A percentile compares a stretch with the other conserved stretches of the same genome.
These are phyloP conservation scores for Protosalanx chinensis DNA, from an alignment of 2,797 vertebrate genomes.

Conservation along the genomic window DNA sequence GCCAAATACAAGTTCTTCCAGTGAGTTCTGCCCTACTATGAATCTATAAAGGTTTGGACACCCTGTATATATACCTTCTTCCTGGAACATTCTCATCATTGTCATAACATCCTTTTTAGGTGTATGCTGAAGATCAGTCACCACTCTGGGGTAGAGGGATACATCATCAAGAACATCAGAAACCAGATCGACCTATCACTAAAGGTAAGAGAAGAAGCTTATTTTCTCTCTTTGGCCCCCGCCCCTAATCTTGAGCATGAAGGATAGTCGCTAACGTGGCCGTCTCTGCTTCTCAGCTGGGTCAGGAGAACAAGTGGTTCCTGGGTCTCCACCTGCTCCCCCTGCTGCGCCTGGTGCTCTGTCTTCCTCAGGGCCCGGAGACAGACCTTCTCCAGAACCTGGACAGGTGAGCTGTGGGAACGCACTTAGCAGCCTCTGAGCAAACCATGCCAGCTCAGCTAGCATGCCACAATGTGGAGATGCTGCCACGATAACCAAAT, in stretches of 20 bases:
- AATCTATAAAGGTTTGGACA: background rate
- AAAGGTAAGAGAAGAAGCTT: slow-evolving; percentile 72
- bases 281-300: slow-evolving; percentile 64
- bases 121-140: slow-evolving; percentile 86
- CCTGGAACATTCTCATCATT: background rate
- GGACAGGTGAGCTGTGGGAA: slow-evolving; percentile 78
- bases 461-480: background rate
- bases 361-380: slow-evolving; percentile 88
- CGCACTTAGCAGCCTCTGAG: background rate
- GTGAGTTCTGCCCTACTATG: slow-evolving; percentile 61
- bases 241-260: background rate
- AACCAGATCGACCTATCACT: slow-evolving; percentile 84
- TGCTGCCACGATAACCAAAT: background rate
- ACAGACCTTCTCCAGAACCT: slow-evolving; percentile 87
- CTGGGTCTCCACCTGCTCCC: slow-evolving; percentile 83
- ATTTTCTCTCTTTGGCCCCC: too few species aligned
- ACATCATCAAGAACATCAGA: slow-evolving; percentile 93
- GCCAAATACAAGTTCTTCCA: slow-evolving; percentile 93
- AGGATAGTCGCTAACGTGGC: background rate
- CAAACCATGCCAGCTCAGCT: background rate
- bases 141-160: slow-evolving; percentile 92
- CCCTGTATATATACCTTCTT: background rate
- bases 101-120: slow-evolving; percentile 69
- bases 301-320: slow-evolving; percentile 78
- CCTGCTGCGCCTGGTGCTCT: slow-evolving; percentile 82